These are phyloP conservation scores for Gopherus evgoodei DNA, from an alignment of 2,113 vertebrate species.

Conservation along the genomic window DNA sequence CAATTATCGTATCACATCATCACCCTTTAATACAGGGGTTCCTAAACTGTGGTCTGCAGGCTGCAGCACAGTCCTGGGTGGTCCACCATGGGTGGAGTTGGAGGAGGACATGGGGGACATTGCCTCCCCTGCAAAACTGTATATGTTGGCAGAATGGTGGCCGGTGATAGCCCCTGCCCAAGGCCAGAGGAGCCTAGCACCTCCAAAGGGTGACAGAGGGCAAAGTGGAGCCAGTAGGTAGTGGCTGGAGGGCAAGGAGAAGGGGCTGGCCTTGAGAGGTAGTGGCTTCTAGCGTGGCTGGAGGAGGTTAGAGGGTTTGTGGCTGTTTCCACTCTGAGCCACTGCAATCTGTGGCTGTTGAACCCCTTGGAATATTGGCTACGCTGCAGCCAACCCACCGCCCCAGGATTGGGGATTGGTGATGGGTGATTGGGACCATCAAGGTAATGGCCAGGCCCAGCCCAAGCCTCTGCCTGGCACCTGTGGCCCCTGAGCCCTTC, in stretches of 20 bases:
- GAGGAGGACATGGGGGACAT: not conserved
- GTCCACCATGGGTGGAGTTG: not conserved
- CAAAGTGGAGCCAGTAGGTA: not conserved
- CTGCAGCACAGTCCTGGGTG: not conserved
- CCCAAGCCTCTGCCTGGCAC: not conserved
- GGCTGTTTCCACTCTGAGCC: not conserved
- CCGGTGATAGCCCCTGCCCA: not conserved
- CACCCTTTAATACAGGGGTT: not conserved
- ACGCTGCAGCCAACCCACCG: not conserved
- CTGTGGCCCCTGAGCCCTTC: not conserved
- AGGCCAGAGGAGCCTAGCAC: not conserved
- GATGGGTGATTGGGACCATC: not conserved
- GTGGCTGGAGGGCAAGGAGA: not conserved
- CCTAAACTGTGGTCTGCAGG: not conserved
- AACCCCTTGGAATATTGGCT: not conserved
- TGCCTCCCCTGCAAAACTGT: not conserved
- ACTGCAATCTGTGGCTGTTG: not conserved
- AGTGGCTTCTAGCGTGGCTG: not conserved
- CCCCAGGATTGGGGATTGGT: not conserved
- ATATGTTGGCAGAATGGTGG: not conserved
- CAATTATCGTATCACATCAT: not conserved
- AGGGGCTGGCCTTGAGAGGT: not conserved
- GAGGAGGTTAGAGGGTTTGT: not conserved
- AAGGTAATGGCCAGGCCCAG: not conserved
- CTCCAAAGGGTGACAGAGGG: not conserved